Conservation (phyloP, 92 coral and sea anemone species). For the Palythoa grandis region DNA sequence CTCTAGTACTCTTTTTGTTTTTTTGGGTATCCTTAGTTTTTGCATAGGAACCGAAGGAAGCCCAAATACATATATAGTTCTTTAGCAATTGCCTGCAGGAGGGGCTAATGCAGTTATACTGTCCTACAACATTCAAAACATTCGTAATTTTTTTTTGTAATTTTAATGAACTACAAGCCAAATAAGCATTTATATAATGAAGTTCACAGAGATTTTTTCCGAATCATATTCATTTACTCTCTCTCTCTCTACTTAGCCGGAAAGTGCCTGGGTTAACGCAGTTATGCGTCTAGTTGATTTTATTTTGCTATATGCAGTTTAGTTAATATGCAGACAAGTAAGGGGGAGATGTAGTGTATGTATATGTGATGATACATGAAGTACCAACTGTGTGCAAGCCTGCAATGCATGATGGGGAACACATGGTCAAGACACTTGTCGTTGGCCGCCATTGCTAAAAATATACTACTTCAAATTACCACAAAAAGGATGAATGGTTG, state of each 20-base stretch:
- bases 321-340: no score
- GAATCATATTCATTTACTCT: constrained; percentile 17
- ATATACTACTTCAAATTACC: no score
- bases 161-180: constrained; percentile 23
- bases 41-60: constrained; percentile 32
- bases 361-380: no score
- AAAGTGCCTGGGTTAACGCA: no score
- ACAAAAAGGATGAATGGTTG: constrained; percentile 34
- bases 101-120: constrained; percentile 33
- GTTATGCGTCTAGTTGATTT: no score
- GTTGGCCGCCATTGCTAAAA: no score
- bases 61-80: constrained; percentile 31
- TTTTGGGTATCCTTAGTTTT: constrained; percentile 34
- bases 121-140: constrained; percentile 31
- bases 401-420: no score
- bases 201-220: constrained; percentile 24
- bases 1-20: constrained; percentile 34
- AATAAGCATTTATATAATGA: constrained; percentile 25
- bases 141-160: constrained; percentile 26
- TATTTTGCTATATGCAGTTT: no score
- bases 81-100: constrained; percentile 32
- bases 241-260: not conserved
- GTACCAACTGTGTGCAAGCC: no score
- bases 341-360: no score
- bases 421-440: no score